phyloP scores from a whole-genome alignment of 2,797 vertebrate genomes.

The Meda fulgida region DNA sequence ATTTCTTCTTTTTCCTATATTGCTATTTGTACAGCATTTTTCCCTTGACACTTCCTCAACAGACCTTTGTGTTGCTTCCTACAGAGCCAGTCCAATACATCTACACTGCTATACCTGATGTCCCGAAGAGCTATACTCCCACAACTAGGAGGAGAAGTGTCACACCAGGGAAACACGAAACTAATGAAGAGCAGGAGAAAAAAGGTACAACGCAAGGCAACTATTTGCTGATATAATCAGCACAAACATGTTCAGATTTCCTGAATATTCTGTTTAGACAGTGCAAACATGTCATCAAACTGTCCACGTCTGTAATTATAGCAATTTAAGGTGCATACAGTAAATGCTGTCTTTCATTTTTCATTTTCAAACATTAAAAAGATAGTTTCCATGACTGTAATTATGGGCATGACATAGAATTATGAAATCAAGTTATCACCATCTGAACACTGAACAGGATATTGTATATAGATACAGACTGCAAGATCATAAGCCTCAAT shows the following conservation, averaged over 20 bases:
- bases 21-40: slow-evolving; percentile 12
- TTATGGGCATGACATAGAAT: slow-evolving; percentile 15
- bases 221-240: background rate
- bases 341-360: slow-evolving; percentile 42
- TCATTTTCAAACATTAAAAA: slow-evolving; percentile 21
- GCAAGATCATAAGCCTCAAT: background rate
- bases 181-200: slow-evolving; percentile 79
- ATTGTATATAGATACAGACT: background rate
- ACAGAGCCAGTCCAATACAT: slow-evolving; percentile 81
- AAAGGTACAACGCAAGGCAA: slow-evolving; percentile 78
- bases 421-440: background rate
- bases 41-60: background rate
- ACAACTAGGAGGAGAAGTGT: slow-evolving; percentile 71
- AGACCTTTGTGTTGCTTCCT: slow-evolving; percentile 60
- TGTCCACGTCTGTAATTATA: slow-evolving; percentile 44
- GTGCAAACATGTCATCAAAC: slow-evolving; percentile 28
- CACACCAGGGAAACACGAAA: slow-evolving; percentile 45
- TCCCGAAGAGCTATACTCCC: slow-evolving; percentile 77
- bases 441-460: slow-evolving; percentile 15
- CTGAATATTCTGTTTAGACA: slow-evolving; percentile 1
- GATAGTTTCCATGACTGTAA: background rate
- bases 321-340: slow-evolving; percentile 30
- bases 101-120: slow-evolving; percentile 80
- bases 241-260: slow-evolving; percentile 1
- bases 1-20: background rate